phyloP scores from a whole-genome alignment of 2,797 vertebrate genomes.

The Echiichthys vipera region DNA sequence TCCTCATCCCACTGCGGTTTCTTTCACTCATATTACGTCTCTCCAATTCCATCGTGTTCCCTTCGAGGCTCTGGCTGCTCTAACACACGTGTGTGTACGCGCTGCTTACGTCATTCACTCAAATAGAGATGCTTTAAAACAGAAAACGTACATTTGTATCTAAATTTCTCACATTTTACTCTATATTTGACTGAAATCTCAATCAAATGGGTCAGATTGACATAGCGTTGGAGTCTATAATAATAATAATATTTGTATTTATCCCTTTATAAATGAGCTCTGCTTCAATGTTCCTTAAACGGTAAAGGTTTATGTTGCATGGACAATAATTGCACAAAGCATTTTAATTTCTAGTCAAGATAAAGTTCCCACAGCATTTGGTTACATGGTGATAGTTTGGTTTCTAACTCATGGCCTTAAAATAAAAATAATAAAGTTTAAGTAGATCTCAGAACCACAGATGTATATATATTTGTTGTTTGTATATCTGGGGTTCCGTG shows the following conservation, averaged over 20 bases:
- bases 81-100: conserved; percentile 1
- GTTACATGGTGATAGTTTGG: background rate
- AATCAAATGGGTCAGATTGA: background rate
- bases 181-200: background rate
- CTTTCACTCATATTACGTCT: conserved; percentile 41
- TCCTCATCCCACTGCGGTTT: conserved; percentile 41
- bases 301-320: background rate
- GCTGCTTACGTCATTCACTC: conserved; percentile 19
- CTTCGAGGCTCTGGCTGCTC: conserved; percentile 19
- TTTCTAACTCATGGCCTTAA: background rate
- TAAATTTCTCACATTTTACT: conserved; percentile 1
- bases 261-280: background rate
- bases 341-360: no score
- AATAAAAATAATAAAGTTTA: conserved; percentile 1
- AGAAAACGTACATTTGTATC: conserved; percentile 15
- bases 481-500: no score
- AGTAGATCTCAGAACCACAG: background rate
- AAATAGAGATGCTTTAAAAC: conserved; percentile 13
- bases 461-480: no score
- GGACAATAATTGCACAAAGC: no score
- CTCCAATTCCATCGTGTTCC: conserved; percentile 25
- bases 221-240: background rate
- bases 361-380: background rate
- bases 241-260: background rate
- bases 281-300: background rate